Evolutionary conservation across 1,140 invertebrate genomes (phyloP), one percentile per base, ranked within the genome.

Genomic region (Leptinotarsa undecemlineata): DNA sequence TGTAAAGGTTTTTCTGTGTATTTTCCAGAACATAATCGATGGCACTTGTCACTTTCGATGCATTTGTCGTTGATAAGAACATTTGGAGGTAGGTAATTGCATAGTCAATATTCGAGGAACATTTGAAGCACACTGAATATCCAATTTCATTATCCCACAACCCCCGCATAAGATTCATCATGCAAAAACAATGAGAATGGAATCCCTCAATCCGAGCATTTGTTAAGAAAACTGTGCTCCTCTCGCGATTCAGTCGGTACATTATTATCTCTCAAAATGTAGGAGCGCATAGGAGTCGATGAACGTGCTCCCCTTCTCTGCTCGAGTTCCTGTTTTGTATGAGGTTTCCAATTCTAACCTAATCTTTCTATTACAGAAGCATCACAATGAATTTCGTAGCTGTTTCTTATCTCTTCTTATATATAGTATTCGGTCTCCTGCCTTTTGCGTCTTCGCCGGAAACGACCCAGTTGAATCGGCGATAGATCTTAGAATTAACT

Each of bases 321-420:
- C 75, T 68, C 8, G 21, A 64, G 71, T 66, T 67, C 68, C 62
- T 70, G 74, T 73, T 48, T 64, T 72, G 61, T 66, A 68, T 72
- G 70, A 71, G 74, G 68, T 61, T 76, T 78, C 74, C 78, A 76
- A 79, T 78, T 77, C 78, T 76, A 78, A 78, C 76, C 74, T 79
- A 79, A 79, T 79, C 78, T 79, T 76, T 79, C 78, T 78, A 79
- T 79, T 79, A 79, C 74, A 73, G 74, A 76, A 73, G 78, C 76
- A 78, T 79, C 78, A 77, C 74, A 76, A 76, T 79, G 78, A 79
- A 78, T 79, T 73, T 77, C 71, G 63, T 75, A 51, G 75, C 69
- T 66, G 72, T 75, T 76, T 68, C 76, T 79, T 79, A 79, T 79
- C 78, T 74, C 68, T 68, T 19, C 51, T 57, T 57, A 57, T 57